Evolutionary conservation across 2,888 invertebrate genomes (phyloP).

Genomic region (Podabrus alpinus): DNA sequence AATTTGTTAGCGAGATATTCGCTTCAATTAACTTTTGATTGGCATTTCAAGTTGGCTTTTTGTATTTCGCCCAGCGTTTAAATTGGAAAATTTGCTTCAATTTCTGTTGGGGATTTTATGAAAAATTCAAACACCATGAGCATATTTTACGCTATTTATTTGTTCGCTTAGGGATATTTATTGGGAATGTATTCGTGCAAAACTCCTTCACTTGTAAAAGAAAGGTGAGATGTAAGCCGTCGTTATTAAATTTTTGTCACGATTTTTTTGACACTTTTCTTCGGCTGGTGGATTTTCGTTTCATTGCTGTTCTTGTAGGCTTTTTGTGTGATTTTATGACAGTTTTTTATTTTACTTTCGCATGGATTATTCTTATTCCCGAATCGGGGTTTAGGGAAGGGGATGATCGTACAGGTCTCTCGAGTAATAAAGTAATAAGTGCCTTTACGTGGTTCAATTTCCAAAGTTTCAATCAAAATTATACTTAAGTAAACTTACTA

Average conservation of each 20-base stretch:
- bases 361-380: conserved; percentile 7
- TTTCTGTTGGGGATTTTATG: background rate
- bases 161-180: background rate
- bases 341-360: conserved; percentile 10
- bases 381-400: background rate
- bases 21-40: conserved; percentile 23
- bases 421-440: conserved; percentile 7
- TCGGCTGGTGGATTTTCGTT: conserved; percentile 13
- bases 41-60: conserved; percentile 1
- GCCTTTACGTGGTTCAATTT: background rate
- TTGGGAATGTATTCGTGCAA: background rate
- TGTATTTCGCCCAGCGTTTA: background rate
- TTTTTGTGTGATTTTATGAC: conserved; percentile 9
- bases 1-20: conserved; percentile 19
- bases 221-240: background rate
- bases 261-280: conserved; percentile 17
- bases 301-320: conserved; percentile 6
- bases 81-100: background rate
- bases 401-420: background rate
- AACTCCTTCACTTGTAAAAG: background rate
- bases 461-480: background rate
- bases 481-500: background rate
- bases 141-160: background rate
- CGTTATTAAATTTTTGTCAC: conserved; percentile 24
- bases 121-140: background rate